A percentile compares a stretch with the other conserved stretches of the same genome.
phyloP scores from a whole-genome alignment of 2,888 invertebrate genomes.

The Neocrepidodera transversa region DNA sequence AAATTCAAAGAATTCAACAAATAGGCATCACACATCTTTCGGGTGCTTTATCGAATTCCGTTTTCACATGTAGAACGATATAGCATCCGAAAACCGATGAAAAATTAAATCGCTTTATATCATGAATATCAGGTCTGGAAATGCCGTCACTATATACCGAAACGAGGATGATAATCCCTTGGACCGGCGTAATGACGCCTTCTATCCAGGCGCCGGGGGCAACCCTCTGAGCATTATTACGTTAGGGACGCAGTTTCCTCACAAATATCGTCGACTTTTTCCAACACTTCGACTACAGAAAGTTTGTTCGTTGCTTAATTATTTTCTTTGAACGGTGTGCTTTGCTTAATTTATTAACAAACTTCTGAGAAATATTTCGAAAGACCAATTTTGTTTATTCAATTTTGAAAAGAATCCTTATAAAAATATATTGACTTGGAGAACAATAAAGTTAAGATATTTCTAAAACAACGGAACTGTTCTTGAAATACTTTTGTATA shows the following conservation, averaged over 20 bases:
- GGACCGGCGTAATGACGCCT: conserved; percentile 60
- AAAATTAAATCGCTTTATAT: conserved; percentile 30
- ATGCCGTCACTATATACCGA: conserved; percentile 25
- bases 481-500: no score
- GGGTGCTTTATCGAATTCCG: conserved; percentile 4
- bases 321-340: conserved; percentile 9
- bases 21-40: conserved; percentile 13
- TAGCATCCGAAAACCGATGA: conserved; percentile 21
- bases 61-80: conserved; percentile 9
- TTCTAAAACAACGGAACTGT: no score
- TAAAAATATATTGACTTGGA: no score
- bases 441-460: no score
- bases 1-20: conserved; percentile 13
- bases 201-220: conserved; percentile 57
- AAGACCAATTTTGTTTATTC: no score
- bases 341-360: no score
- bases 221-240: conserved; percentile 14
- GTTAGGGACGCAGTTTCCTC: conserved; percentile 22
- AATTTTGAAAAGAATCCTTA: no score
- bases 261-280: conserved; percentile 19
- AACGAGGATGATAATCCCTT: conserved; percentile 55
- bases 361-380: no score
- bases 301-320: conserved; percentile 16
- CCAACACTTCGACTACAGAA: not conserved
- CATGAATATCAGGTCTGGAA: conserved; percentile 26